Conservation (phyloP, 2,113 vertebrate species). For the Scolopax mira region DNA sequence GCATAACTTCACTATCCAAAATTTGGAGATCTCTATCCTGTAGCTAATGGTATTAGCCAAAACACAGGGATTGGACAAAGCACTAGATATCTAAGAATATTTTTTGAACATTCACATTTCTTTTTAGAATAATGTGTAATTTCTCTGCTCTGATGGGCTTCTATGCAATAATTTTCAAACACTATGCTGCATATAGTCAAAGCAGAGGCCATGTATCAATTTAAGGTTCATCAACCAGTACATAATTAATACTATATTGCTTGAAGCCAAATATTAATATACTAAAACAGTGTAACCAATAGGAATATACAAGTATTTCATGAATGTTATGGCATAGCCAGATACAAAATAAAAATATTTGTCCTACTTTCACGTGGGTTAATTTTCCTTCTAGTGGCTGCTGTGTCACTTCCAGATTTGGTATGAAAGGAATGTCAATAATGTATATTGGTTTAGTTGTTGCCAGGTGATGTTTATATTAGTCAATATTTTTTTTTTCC, state of each 20-base stretch:
- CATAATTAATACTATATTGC: neutral
- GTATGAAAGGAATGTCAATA: too few relatives aligned
- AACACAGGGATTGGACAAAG: neutral
- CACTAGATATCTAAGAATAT: neutral
- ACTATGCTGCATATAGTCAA: neutral
- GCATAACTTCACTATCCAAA: neutral
- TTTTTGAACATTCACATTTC: neutral
- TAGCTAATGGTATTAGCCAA: neutral
- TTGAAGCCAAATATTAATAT: conserved; percentile 2
- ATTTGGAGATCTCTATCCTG: neutral
- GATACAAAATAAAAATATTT: neutral
- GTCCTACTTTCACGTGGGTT: too few relatives aligned
- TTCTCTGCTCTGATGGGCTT: neutral
- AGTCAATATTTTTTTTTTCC: too few relatives aligned
- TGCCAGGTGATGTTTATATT: too few relatives aligned
- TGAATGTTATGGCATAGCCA: neutral
- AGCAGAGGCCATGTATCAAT: neutral
- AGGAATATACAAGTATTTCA: neutral
- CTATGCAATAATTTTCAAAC: neutral
- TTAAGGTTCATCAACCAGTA: neutral
- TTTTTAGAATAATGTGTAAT: neutral
- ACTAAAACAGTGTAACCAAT: neutral
- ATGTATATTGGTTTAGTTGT: too few relatives aligned
- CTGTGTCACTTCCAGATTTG: too few relatives aligned
- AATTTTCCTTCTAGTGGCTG: too few relatives aligned